Conservation (phyloP, 2,888 invertebrate genomes). For the Micoletzkya japonica region DNA sequence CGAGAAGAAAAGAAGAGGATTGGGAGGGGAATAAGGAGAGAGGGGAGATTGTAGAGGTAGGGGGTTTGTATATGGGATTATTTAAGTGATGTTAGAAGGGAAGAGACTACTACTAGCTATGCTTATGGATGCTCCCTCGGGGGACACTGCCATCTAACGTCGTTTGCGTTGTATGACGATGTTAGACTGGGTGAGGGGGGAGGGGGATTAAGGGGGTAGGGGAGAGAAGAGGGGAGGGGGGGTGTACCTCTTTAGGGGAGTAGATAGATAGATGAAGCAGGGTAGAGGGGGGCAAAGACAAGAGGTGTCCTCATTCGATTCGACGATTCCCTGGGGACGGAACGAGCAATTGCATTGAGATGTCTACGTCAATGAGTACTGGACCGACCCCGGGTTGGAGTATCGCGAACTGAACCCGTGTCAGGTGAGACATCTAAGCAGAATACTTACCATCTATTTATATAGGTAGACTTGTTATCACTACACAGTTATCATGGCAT, state of each 20-base stretch:
- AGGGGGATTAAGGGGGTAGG: too few species aligned
- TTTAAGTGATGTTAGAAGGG: not conserved
- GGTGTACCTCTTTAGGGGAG: too few species aligned
- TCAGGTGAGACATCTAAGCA: conserved; percentile 34
- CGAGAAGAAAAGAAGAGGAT: not conserved
- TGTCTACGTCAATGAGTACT: conserved; percentile 64
- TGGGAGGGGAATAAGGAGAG: not conserved
- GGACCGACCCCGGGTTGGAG: conserved; percentile 61
- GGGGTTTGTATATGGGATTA: too few species aligned
- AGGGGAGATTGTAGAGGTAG: not conserved
- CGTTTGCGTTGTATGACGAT: too few species aligned
- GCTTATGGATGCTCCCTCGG: too few species aligned
- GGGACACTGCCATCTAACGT: too few species aligned
- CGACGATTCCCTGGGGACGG: too few species aligned
- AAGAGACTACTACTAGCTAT: too few species aligned
- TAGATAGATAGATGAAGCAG: too few species aligned
- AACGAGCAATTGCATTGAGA: conserved; percentile 42
- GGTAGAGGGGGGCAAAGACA: not conserved
- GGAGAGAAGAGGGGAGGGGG: too few species aligned
- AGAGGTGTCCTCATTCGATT: not conserved
- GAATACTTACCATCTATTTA: not conserved
- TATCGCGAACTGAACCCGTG: conserved; percentile 62
- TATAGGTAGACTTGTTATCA: not conserved
- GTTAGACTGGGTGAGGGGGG: too few species aligned
- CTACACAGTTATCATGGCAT: too few species aligned